Percentiles rank a stretch among this genome's conserved stretches.
These are phyloP conservation scores for Molossus alvarezi DNA, from an alignment of 2,797 vertebrate species.

Conservation along the genomic window DNA sequence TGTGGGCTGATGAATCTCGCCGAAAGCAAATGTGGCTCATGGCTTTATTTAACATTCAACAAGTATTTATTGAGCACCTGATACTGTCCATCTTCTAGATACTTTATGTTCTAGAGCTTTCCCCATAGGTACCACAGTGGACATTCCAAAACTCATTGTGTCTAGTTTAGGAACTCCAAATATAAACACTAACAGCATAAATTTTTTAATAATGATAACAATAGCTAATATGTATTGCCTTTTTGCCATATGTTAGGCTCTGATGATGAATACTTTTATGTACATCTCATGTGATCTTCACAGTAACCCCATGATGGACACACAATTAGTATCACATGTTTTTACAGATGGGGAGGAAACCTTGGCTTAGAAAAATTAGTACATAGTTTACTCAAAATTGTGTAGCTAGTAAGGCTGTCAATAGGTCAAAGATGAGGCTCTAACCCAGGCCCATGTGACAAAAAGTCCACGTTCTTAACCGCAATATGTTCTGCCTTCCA, in stretches of 20 bases:
- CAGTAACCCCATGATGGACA: background rate
- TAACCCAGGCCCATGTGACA: background rate
- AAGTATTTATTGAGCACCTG: background rate
- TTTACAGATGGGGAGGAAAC: conserved; percentile 16
- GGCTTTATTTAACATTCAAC: conserved; percentile 47
- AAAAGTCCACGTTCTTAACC: conserved; percentile 46
- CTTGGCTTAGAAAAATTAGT: background rate
- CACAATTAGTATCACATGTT: background rate
- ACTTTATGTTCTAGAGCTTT: conserved; percentile 47
- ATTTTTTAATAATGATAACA: conserved; percentile 11
- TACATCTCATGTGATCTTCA: conserved; percentile 7
- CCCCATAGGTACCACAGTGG: too few relatives aligned
- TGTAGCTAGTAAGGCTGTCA: conserved; percentile 25
- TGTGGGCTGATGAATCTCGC: background rate
- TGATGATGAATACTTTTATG: conserved; percentile 36
- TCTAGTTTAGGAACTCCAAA: conserved; percentile 34
- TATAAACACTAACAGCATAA: background rate
- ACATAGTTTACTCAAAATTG: background rate
- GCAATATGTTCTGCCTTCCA: conserved; percentile 27
- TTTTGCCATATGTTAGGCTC: background rate
- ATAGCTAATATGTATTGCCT: background rate
- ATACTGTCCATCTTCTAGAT: background rate
- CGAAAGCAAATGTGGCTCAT: background rate
- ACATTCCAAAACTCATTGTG: background rate
- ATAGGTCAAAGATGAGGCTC: background rate